Percentiles rank a stretch among this genome's conserved stretches.
These are phyloP conservation scores for Epinotia nisella DNA, from an alignment of 2,888 invertebrate genomes.

Conservation along the genomic window DNA sequence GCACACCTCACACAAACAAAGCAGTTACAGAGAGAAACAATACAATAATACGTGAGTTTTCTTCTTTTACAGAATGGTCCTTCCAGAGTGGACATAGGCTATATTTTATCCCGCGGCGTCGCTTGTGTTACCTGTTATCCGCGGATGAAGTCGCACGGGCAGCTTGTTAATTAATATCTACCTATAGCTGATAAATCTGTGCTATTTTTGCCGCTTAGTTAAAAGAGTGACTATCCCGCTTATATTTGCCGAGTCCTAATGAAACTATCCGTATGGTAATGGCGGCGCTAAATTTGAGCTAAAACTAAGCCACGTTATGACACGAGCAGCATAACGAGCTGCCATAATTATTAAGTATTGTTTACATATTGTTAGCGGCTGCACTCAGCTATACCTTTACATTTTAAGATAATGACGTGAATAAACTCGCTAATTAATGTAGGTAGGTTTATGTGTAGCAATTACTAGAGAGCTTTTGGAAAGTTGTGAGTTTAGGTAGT, in stretches of 20 bases:
- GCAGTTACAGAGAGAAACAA: no score
- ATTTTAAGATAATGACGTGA: constrained; percentile 30
- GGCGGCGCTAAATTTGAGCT: constrained; percentile 51
- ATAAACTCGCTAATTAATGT: constrained; percentile 19
- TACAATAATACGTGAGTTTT: no score
- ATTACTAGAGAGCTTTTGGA: background rate
- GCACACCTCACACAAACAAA: no score
- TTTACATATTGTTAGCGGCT: constrained; percentile 34
- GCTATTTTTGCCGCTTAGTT: no score
- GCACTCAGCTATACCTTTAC: constrained; percentile 19
- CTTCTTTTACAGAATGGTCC: no score
- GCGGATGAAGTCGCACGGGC: background rate
- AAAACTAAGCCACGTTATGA: constrained; percentile 53
- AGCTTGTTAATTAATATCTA: background rate
- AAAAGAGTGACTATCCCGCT: background rate
- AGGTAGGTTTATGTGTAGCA: constrained; percentile 16
- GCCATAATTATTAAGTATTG: constrained; percentile 38
- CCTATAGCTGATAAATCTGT: no score
- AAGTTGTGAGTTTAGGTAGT: background rate
- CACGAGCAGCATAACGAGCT: constrained; percentile 19
- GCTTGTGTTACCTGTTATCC: no score
- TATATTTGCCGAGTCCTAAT: constrained; percentile 20
- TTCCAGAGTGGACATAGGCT: no score
- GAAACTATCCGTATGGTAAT: constrained; percentile 34
- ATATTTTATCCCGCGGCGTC: no score